Base-by-base conservation (phyloP, 2,888 invertebrate genomes). In the Sarcophaga caerulescens region DNA sequence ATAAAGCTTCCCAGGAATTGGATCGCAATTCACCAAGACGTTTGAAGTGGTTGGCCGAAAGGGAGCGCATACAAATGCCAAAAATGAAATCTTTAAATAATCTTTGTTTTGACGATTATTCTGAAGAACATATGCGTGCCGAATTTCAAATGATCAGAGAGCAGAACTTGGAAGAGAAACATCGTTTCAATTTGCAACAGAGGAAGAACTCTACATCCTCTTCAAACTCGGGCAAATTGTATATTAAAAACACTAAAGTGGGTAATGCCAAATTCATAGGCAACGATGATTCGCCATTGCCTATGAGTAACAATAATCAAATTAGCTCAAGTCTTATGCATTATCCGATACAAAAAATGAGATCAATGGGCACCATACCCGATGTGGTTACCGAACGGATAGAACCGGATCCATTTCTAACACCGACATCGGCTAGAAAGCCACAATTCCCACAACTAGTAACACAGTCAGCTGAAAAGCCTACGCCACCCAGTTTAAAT, bases 261-360 rank as follows among this genome's bases (percentile, higher is more conserved):
- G 93, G 93, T 80, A 93, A 92, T 88, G 92, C 93, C 69, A 93
- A 93, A 85, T 93, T 93, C 81, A 91, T 93, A 74, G 93, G 93
- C 0, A 92, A 91, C 81, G 93, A 93, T 66, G 92, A 92, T 35
- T 90, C 89, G 47, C 90, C 91, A 3, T 81, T 87, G 52, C 75
- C 84, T 4, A 81, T 83, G 11, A 63, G 70, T 4, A 57, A 52
- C 21, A 75, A n/a, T 6, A 81, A 70, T 68, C 35, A 63, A 3
- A 12, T 35, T 25, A 25, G n/a, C 35, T 35, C 35, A 35, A 78
- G 74, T 12, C 60, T 73, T 47, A 79, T 85, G 0, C 90, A 91
- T 68, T 91, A 91, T 89, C 93, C 93, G 25, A 93, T 93, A 83
- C 92, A 92, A 76, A 93, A 93, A 85, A 93, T 93, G 90, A 92